Base-by-base conservation (phyloP, 1,140 invertebrate species). In the Aphelenchoides fujianensis region DNA sequence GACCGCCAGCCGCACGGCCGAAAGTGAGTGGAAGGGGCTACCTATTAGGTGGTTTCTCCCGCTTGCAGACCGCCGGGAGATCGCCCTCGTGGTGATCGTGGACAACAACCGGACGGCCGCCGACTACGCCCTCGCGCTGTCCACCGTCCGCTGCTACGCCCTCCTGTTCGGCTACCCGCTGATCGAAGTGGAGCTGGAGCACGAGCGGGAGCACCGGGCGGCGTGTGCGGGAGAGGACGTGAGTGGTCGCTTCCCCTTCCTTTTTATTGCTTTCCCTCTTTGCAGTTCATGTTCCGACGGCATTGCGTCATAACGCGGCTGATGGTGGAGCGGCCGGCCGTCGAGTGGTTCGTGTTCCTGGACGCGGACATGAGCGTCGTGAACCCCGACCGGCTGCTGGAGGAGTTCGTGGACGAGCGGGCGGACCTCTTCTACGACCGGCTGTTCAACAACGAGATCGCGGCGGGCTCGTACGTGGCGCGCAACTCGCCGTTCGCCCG, bases 41-140 rank as follows among this genome's bases (percentile, higher is more conserved):
- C n/a, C n/a, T n/a, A n/a, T n/a, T n/a, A n/a, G n/a, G n/a, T n/a
- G n/a, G n/a, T n/a, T n/a, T n/a, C n/a, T n/a, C n/a, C n/a, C n/a
- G n/a, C n/a, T n/a, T n/a, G n/a, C n/a, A n/a, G n/a, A n/a, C n/a
- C n/a, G n/a, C n/a, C n/a, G n/a, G n/a, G n/a, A 48, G 41, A 48
- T 48, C 23, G 41, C 41, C 12, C 12, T 61, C n/a, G 27, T 80
- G 88, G 89, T 73, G 88, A 87, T 84, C 79, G 19, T 71, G 53
- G 16, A 70, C 9, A 62, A 61, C 57, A n/a, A 61, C 37, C n/a
- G 16, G n/a, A 27, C 28, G 28, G 36, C 16, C 27, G n/a, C 57
- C 2, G 72, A 74, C 27, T 74, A 74, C 48, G 3, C 12, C n/a
- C 30, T 74, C 16, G 71, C 72, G 19, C 57, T 64, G 19, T 19